Evolutionary conservation across 2,113 vertebrate species (phyloP).

Genomic region (Uria aalge): DNA sequence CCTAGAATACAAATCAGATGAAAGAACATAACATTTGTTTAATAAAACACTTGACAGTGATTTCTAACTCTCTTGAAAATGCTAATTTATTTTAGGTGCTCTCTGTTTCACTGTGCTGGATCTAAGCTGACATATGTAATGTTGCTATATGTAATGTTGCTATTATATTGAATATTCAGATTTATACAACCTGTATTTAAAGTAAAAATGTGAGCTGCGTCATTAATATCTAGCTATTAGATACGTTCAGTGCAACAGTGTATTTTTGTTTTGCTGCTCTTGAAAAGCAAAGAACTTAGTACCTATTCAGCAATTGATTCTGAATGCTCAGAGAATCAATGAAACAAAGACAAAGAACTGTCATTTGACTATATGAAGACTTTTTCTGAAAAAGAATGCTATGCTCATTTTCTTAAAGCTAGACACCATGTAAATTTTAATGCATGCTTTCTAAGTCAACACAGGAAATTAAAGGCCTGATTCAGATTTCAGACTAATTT

Average conservation of each 20-base stretch:
- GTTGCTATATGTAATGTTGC: not conserved
- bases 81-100: not conserved
- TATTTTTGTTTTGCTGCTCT: not conserved
- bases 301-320: not conserved
- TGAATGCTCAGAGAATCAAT: not conserved
- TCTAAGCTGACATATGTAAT: not conserved
- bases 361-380: not conserved
- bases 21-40: not conserved
- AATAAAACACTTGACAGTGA: not conserved
- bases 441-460: not conserved
- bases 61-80: not conserved
- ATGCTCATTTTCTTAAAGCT: not conserved
- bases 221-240: not conserved
- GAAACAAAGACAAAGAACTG: not conserved
- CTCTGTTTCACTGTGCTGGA: not conserved
- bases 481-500: not conserved
- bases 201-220: not conserved
- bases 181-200: not conserved
- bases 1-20: not conserved
- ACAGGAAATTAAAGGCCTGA: not conserved
- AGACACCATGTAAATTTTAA: not conserved
- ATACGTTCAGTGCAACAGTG: not conserved
- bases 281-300: not conserved
- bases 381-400: not conserved
- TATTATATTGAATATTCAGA: not conserved